These are phyloP conservation scores for Brachionus rubens DNA, from an alignment of 1,140 invertebrate species.

Conservation along the genomic window DNA sequence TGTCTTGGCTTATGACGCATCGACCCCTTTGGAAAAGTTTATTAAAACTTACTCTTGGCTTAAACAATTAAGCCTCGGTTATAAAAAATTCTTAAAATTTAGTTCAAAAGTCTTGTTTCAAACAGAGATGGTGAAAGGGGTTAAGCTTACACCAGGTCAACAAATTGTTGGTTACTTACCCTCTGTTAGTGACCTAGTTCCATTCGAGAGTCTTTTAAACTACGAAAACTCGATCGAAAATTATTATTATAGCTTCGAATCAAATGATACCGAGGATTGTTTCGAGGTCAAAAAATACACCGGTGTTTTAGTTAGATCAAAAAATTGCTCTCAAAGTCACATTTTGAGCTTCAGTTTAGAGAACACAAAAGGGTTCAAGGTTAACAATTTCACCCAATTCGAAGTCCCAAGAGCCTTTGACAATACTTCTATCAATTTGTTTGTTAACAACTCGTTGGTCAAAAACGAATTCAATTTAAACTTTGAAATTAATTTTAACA, in stretches of 20 bases:
- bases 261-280: neutral
- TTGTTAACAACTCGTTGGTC: neutral
- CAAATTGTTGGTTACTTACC: neutral
- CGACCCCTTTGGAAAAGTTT: neutral
- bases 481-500: slow-evolving; percentile 1
- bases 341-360: neutral
- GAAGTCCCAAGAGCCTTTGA: too few relatives aligned
- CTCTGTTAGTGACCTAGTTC: neutral
- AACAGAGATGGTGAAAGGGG: neutral
- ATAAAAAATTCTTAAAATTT: slow-evolving; percentile 2
- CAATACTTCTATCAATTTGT: too few relatives aligned
- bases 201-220: neutral
- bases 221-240: slow-evolving; percentile 6
- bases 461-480: slow-evolving; percentile 5
- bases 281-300: neutral
- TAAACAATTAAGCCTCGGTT: neutral
- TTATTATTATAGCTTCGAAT: neutral
- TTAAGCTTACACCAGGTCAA: neutral
- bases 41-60: neutral
- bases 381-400: too few relatives aligned
- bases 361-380: too few relatives aligned
- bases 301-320: neutral
- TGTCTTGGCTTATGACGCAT: neutral
- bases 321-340: neutral
- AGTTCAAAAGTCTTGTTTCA: neutral